phyloP scores from a whole-genome alignment of 2,797 vertebrate genomes.

The Sciaenops ocellatus region DNA sequence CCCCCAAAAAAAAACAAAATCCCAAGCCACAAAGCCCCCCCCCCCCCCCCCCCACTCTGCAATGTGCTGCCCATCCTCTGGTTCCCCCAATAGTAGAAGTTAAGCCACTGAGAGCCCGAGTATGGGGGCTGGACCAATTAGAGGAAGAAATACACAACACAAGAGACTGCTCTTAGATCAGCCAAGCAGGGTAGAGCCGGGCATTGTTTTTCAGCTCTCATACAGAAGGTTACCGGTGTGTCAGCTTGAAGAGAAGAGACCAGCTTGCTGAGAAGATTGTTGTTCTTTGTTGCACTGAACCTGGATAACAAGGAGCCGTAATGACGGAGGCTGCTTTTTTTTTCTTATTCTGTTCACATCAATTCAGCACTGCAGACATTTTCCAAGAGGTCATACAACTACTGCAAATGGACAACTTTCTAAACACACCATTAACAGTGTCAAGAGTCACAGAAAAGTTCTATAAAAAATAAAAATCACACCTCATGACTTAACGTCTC shows the following conservation, averaged over 20 bases:
- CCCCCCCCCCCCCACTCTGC: background rate
- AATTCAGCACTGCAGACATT: constrained; percentile 3
- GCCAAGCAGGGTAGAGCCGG: constrained; percentile 57
- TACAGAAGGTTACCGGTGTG: constrained; percentile 50
- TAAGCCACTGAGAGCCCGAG: constrained; percentile 55
- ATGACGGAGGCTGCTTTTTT: constrained; percentile 35
- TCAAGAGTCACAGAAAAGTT: constrained; percentile 11
- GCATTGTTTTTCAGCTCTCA: constrained; percentile 51
- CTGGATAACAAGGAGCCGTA: constrained; percentile 65
- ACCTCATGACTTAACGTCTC: background rate
- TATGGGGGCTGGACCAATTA: constrained; percentile 72
- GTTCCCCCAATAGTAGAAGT: constrained; percentile 30
- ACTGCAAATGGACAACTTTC: constrained; percentile 16
- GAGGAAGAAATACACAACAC: constrained; percentile 59
- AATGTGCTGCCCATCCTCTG: constrained; percentile 32
- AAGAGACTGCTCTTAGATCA: constrained; percentile 67
- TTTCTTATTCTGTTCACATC: constrained; percentile 9
- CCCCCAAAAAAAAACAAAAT: background rate
- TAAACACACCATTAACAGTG: constrained; percentile 20
- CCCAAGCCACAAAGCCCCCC: constrained; percentile 13
- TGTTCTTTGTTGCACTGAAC: constrained; percentile 63
- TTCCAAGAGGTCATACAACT: constrained; percentile 12
- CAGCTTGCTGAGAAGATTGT: constrained; percentile 43
- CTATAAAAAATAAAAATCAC: constrained; percentile 16
- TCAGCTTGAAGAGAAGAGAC: constrained; percentile 55